Base-by-base conservation (phyloP, 2,113 vertebrate genomes). In the Mystacornis crossleyi region DNA sequence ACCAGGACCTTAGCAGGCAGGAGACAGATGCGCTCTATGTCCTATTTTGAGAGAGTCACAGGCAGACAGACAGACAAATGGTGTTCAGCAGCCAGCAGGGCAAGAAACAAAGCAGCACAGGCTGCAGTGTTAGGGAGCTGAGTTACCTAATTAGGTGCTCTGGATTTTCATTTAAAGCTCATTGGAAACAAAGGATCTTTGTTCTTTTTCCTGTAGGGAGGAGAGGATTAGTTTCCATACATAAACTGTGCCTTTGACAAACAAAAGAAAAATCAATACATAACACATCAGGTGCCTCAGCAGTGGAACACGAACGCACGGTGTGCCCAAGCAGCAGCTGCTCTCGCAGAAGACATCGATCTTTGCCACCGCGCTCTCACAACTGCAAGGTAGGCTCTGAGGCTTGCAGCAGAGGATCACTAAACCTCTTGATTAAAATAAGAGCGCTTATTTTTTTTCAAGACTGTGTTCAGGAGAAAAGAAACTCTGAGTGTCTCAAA, bases 91-190 rank as follows among this genome's bases (percentile, higher is more conserved):
- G 18, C 5, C 16, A 3, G 16, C 29, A 78, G 71, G 47, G 38
- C 47, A 71, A 58, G 51, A 62, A 72, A 29, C 7, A 57, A 12
- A 43, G 34, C 65, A 64, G 42, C 28, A 36, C 0, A 1, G 43
- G 25, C 90, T 90, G 86, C 60, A 57, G 31, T 24, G 36, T 42
- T n/a, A 40, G 43, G 38, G n/a, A 94, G 26, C 29, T 34, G 53
- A 89, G 48, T 78, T 78, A 50, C 75, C 60, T 81, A 48, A 93
- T 86, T 67, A 89, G 38, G n/a, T 34, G n/a, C 64, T 74, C 72
- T 14, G 36, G 53, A 51, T 95, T 96, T 93, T 89, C 48, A 87
- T 86, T 89, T 94, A 81, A 81, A 89, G n/a, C 61, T 92, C 75
- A 78, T 26, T 72, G 53, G 50, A 93, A 90, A 89, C 43, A 89